Percentiles rank a stretch among this genome's conserved stretches.
These are phyloP conservation scores for Silurus meridionalis DNA, from an alignment of 2,113 vertebrate species.

Conservation along the genomic window DNA sequence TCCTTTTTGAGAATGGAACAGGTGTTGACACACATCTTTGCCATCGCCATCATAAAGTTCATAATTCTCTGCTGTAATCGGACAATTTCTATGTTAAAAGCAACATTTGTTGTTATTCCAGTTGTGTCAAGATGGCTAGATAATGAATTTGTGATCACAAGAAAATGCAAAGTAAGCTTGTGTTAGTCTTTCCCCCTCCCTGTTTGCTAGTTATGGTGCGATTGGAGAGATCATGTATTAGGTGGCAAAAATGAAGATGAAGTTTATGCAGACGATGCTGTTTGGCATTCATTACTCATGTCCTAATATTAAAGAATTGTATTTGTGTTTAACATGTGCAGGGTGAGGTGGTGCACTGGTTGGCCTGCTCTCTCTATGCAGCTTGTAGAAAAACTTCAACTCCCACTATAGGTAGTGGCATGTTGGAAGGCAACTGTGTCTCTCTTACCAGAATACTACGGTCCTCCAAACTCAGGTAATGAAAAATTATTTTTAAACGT, in stretches of 20 bases:
- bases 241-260: neutral
- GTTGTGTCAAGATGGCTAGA: too few species aligned
- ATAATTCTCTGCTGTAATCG: too few species aligned
- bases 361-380: constrained; percentile 91
- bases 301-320: neutral
- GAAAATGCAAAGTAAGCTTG: neutral
- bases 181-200: too few species aligned
- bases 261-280: too few species aligned
- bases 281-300: neutral
- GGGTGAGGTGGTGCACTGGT: constrained; percentile 93
- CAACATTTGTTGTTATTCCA: too few species aligned
- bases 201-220: too few species aligned
- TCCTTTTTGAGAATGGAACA: too few species aligned
- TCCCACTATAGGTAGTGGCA: constrained; percentile 89
- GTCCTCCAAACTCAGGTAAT: constrained; percentile 88
- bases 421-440: constrained; percentile 96
- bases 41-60: too few species aligned
- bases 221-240: too few species aligned
- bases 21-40: too few species aligned
- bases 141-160: too few species aligned
- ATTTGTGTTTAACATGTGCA: constrained; percentile 55
- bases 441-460: constrained; percentile 94
- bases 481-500: neutral
- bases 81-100: too few species aligned
- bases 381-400: constrained; percentile 88